phyloP scores from a whole-genome alignment of 2,113 vertebrate genomes.

The Eulemur macaco region DNA sequence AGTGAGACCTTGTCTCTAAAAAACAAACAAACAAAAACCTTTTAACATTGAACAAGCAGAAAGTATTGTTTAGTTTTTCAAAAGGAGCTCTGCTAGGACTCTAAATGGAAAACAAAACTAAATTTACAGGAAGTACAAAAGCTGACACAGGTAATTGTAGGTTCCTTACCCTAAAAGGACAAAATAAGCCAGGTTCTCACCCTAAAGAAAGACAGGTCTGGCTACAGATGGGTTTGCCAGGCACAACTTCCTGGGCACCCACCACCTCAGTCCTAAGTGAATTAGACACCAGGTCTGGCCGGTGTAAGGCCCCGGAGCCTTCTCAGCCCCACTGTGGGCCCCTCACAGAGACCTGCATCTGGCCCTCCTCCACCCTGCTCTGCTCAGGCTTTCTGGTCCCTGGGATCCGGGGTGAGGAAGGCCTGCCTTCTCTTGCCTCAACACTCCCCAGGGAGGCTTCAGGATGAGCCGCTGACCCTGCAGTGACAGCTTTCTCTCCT shows the following conservation, averaged over 20 bases:
- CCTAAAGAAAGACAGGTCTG: neutral
- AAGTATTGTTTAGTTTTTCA: neutral
- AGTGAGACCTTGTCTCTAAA: neutral
- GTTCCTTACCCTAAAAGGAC: neutral
- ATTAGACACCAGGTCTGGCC: neutral
- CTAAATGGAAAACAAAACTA: neutral
- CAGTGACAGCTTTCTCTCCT: neutral
- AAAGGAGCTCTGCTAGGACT: slow-evolving; percentile 5
- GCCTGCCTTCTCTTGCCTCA: neutral
- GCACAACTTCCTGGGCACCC: neutral
- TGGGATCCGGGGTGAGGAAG: neutral
- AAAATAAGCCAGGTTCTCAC: neutral
- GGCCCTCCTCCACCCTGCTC: neutral
- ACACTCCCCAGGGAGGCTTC: neutral
- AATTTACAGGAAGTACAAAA: neutral
- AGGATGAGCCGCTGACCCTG: neutral
- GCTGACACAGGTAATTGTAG: neutral
- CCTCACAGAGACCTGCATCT: neutral
- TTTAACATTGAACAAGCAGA: neutral
- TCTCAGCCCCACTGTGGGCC: neutral
- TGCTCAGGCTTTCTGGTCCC: neutral
- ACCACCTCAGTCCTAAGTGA: neutral
- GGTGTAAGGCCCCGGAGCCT: neutral
- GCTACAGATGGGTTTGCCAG: neutral
- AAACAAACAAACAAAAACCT: neutral